Evolutionary conservation across 2,113 vertebrate species (phyloP).

Genomic region (Brienomyrus longianalis): DNA sequence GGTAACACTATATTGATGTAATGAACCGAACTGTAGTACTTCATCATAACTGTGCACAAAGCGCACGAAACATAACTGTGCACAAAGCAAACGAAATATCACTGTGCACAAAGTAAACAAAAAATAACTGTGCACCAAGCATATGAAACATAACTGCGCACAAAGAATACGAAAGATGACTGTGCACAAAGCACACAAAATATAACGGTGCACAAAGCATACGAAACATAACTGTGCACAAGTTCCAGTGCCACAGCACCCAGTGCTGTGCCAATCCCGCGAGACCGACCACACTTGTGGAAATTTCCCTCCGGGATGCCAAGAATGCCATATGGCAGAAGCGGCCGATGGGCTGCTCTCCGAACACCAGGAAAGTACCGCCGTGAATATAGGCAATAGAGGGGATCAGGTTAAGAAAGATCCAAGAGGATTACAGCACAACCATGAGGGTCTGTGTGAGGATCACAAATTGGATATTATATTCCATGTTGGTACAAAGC

Average conservation of each 20-base stretch:
- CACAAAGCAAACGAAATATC: too few relatives aligned
- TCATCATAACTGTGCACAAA: too few relatives aligned
- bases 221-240: too few relatives aligned
- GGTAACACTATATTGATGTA: too few relatives aligned
- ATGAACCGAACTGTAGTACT: too few relatives aligned
- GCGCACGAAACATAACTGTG: too few relatives aligned
- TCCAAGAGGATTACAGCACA: not conserved
- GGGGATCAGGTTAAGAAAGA: not conserved
- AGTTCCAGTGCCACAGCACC: not conserved
- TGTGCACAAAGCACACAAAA: not conserved
- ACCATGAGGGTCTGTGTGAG: not conserved
- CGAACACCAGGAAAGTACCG: not conserved
- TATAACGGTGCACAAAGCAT: too few relatives aligned
- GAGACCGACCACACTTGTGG: not conserved
- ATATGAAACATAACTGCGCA: not conserved
- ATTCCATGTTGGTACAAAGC: not conserved
- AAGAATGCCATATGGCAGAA: not conserved
- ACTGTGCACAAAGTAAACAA: too few relatives aligned
- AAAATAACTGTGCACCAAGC: not conserved
- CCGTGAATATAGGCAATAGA: not conserved
- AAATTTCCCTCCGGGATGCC: slow-evolving; percentile 1
- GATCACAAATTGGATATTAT: not conserved
- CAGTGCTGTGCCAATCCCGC: not conserved
- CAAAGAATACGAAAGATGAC: not conserved
- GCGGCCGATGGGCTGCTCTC: not conserved